Evolutionary conservation across 2,888 invertebrate species (phyloP).

Genomic region (Tenthredo distinguenda): DNA sequence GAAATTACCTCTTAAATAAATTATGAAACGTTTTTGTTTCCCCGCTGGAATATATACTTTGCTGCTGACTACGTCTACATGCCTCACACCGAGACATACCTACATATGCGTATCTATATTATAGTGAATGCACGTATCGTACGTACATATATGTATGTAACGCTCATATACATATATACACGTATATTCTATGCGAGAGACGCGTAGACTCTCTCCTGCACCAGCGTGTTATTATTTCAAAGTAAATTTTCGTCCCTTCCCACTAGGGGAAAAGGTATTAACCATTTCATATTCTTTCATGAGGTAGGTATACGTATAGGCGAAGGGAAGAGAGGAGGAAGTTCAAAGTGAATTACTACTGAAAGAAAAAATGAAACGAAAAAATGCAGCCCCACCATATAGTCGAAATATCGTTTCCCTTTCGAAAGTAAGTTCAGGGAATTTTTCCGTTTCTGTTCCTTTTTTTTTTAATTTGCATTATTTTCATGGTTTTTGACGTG

Average conservation of each 20-base stretch:
- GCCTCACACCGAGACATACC: not conserved
- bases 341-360: conserved; percentile 45
- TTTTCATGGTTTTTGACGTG: not conserved
- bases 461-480: not conserved
- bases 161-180: not conserved
- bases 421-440: not conserved
- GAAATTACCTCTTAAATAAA: conserved; percentile 54
- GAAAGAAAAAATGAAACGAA: not conserved
- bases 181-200: not conserved
- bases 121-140: not conserved
- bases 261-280: conserved; percentile 41
- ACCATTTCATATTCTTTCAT: conserved; percentile 48
- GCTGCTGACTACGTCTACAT: not conserved
- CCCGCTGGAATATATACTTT: not conserved
- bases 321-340: not conserved
- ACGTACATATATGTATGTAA: not conserved
- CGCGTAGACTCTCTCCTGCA: conserved; percentile 36
- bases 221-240: conserved; percentile 52
- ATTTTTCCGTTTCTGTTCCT: not conserved
- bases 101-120: not conserved
- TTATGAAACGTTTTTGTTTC: conserved; percentile 54
- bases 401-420: conserved; percentile 27
- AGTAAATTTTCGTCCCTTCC: conserved; percentile 36
- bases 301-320: not conserved
- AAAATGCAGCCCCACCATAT: conserved; percentile 9